Conservation (phyloP, 1,140 invertebrate species). For the Pseudomyrmex flavicornis region DNA sequence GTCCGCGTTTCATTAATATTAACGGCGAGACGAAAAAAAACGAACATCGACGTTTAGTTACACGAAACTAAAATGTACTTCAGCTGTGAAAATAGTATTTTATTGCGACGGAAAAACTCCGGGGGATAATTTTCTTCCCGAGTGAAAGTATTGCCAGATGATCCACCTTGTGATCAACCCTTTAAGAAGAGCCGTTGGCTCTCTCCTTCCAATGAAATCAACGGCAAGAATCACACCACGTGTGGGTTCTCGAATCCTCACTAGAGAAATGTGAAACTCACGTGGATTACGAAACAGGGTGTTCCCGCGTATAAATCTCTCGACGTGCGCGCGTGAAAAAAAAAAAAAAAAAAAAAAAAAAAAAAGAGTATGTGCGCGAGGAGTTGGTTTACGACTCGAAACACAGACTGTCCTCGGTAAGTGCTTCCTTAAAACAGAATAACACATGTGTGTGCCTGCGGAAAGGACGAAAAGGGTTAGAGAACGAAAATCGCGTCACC, state of each 20-base stretch:
- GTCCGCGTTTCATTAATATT: background rate
- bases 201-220: background rate
- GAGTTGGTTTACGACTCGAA: conserved; percentile 52
- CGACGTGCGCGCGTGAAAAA: conserved; percentile 12
- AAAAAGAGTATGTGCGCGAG: conserved; percentile 11
- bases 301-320: conserved; percentile 63
- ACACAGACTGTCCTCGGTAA: conserved; percentile 16
- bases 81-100: conserved; percentile 42
- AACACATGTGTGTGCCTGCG: conserved; percentile 52
- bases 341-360: conserved; percentile 7
- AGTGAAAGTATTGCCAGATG: conserved; percentile 35
- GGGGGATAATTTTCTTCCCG: background rate
- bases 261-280: conserved; percentile 58
- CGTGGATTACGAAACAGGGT: conserved; percentile 52
- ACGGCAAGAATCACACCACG: conserved; percentile 44
- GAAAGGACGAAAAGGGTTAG: background rate
- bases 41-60: background rate
- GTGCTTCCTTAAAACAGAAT: conserved; percentile 50
- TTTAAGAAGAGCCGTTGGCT: background rate
- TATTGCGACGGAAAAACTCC: background rate
- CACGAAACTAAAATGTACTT: background rate
- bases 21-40: background rate
- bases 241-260: conserved; percentile 34
- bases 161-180: conserved; percentile 21
- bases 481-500: background rate